Percentiles rank a stretch among this genome's conserved stretches.
Conservation (phyloP, 2,888 invertebrate genomes). For the Acronicta aceris region DNA sequence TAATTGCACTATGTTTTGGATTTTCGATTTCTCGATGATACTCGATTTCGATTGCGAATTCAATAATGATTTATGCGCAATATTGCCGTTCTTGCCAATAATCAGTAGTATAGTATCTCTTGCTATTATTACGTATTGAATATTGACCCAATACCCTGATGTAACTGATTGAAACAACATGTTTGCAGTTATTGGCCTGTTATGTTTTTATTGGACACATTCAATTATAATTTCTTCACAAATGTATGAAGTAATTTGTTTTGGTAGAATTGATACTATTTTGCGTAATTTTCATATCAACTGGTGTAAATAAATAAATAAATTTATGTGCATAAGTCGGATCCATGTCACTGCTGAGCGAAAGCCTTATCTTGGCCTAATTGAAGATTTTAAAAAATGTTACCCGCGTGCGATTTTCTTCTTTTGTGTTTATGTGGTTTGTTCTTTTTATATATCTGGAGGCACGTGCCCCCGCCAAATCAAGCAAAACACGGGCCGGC, state of each 20-base stretch:
- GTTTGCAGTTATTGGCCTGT: not conserved
- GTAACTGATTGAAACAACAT: conserved; percentile 1
- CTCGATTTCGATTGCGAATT: not conserved
- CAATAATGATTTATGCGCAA: not conserved
- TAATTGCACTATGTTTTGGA: no score
- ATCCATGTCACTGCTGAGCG: no score
- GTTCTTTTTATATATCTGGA: no score
- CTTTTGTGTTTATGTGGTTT: no score
- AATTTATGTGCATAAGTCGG: no score
- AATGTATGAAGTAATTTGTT: conserved; percentile 2
- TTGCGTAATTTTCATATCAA: not conserved
- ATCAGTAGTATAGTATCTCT: not conserved
- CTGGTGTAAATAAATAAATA: no score
- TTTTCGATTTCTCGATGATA: no score
- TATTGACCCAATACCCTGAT: not conserved
- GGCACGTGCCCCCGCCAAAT: no score
- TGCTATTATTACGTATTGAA: not conserved
- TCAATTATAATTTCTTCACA: conserved; percentile 6
- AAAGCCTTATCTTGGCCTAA: no score
- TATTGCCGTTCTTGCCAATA: not conserved
- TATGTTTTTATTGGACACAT: not conserved
- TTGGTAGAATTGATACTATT: conserved; percentile 2
- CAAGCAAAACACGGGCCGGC: no score
- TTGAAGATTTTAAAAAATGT: no score
- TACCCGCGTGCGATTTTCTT: no score